Percentiles rank a stretch among this genome's conserved stretches.
phyloP scores from a whole-genome alignment of 2,888 invertebrate species.

The Epinotia nisella region DNA sequence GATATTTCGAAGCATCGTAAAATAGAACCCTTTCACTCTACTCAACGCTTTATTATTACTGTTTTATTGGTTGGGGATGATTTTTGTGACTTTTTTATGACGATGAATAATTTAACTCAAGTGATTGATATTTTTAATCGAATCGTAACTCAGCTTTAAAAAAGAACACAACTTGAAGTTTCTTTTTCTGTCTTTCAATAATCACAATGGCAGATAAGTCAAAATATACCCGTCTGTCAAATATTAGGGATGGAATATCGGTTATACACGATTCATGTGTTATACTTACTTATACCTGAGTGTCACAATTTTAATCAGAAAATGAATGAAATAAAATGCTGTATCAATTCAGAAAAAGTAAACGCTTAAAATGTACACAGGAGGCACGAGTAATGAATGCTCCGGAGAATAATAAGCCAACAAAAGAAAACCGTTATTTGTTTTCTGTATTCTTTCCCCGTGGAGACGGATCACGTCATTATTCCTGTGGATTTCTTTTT shows the following conservation, averaged over 20 bases:
- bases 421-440: conserved; percentile 83
- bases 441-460: conserved; percentile 73
- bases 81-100: conserved; percentile 24
- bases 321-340: conserved; percentile 26
- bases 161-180: neutral
- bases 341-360: conserved; percentile 51
- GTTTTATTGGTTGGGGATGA: conserved; percentile 50
- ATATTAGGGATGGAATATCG: too few species aligned
- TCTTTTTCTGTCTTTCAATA: neutral
- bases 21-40: conserved; percentile 75
- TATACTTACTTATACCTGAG: neutral
- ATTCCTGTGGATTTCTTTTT: conserved; percentile 58
- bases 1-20: conserved; percentile 67
- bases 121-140: neutral
- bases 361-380: conserved; percentile 53
- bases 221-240: neutral
- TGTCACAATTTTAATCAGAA: neutral
- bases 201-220: neutral
- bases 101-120: conserved; percentile 2
- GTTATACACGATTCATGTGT: too few species aligned
- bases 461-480: conserved; percentile 75
- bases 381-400: conserved; percentile 78
- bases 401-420: conserved; percentile 80
- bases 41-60: conserved; percentile 64
- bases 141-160: neutral